Evolutionary conservation across 2,888 invertebrate species (phyloP).

Genomic region (Selenia dentaria): DNA sequence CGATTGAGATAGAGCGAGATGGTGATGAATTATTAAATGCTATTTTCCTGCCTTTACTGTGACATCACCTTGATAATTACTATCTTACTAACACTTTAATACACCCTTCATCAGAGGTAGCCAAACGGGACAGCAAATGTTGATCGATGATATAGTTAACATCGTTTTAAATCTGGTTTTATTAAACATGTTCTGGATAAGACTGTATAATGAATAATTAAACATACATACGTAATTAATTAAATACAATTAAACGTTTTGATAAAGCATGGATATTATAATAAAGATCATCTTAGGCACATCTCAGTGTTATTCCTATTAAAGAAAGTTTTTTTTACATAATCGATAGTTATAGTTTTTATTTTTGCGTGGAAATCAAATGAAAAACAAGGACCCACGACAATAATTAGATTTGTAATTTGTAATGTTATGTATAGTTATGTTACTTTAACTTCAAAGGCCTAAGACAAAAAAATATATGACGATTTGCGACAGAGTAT

Average conservation of each 20-base stretch:
- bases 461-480: constrained; percentile 6
- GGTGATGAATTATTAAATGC: too few species aligned
- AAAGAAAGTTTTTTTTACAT: too few species aligned
- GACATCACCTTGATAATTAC: too few species aligned
- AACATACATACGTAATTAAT: constrained; percentile 59
- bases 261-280: constrained; percentile 1
- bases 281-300: not conserved
- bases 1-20: too few species aligned
- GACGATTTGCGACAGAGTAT: constrained; percentile 38
- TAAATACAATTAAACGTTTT: constrained; percentile 26
- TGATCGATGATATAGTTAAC: too few species aligned
- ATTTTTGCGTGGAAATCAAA: constrained; percentile 26
- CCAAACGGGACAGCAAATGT: too few species aligned
- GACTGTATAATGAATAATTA: constrained; percentile 56
- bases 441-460: constrained; percentile 35
- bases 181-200: constrained; percentile 50
- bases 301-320: too few species aligned
- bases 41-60: too few species aligned
- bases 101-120: too few species aligned
- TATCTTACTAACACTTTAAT: too few species aligned
- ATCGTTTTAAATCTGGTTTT: constrained; percentile 37
- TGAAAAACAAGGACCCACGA: constrained; percentile 61
- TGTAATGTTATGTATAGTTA: constrained; percentile 29
- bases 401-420: constrained; percentile 74
- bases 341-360: too few species aligned